A percentile compares a stretch with the other conserved stretches of the same genome.
Conservation (phyloP, 2,113 vertebrate species). For the Colistium nudipinnis region DNA sequence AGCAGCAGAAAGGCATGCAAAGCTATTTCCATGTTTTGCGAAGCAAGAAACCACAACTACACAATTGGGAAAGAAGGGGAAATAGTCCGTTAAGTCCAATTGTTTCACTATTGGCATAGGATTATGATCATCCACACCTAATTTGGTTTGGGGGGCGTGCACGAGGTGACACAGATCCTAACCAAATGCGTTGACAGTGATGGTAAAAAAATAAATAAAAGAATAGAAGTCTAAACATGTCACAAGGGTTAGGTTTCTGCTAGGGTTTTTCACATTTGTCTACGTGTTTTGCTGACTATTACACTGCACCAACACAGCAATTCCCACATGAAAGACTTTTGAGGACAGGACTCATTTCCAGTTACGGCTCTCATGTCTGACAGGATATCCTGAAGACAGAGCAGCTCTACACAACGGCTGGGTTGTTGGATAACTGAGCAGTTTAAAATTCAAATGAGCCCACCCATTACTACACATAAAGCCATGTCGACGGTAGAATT, state of each 20-base stretch:
- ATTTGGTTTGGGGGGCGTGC: too few species aligned
- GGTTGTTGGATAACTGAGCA: too few species aligned
- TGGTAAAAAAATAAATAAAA: too few species aligned
- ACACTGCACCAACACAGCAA: neutral
- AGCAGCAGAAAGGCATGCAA: neutral
- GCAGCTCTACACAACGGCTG: too few species aligned
- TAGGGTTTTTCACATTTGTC: neutral
- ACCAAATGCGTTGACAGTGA: too few species aligned
- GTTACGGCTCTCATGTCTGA: neutral
- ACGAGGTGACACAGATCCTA: too few species aligned
- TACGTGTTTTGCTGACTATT: conserved; percentile 1
- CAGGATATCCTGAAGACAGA: neutral
- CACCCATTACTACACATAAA: neutral
- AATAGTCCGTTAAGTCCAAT: neutral
- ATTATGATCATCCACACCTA: too few species aligned
- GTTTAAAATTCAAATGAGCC: too few species aligned
- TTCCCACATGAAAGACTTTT: neutral
- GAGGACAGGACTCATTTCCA: neutral
- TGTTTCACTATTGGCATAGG: neutral
- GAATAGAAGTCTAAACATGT: too few species aligned
- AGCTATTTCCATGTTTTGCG: neutral
- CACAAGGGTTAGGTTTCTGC: neutral
- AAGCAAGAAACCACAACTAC: neutral
- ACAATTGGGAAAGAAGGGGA: neutral
- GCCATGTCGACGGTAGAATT: neutral